A percentile compares a stretch with the other conserved stretches of the same genome.
These are phyloP conservation scores for Oppia nitens DNA, from an alignment of 1,140 invertebrate genomes.

Conservation along the genomic window DNA sequence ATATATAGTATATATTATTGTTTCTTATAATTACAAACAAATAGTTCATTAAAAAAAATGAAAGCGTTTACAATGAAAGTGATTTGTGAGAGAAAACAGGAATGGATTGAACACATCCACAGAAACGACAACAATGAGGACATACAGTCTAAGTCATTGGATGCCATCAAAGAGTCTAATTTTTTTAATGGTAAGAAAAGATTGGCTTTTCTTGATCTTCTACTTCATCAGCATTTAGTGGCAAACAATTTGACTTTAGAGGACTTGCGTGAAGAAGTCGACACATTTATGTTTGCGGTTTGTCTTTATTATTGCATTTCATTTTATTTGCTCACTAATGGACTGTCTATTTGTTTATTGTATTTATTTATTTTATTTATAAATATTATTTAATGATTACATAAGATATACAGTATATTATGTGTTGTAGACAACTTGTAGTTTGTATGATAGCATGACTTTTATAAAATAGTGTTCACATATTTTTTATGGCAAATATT, in stretches of 20 bases:
- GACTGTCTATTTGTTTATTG: too few species aligned
- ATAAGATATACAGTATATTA: too few species aligned
- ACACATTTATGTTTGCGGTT: constrained; percentile 51
- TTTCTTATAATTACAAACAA: too few species aligned
- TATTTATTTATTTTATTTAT: too few species aligned
- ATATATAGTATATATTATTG: neutral
- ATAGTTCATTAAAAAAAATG: constrained; percentile 13
- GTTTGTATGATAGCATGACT: too few species aligned
- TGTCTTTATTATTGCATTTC: neutral
- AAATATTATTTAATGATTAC: too few species aligned
- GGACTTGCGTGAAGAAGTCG: constrained; percentile 60
- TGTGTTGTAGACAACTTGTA: too few species aligned
- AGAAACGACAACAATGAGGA: neutral
- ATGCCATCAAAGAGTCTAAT: constrained; percentile 31
- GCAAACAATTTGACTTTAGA: constrained; percentile 36
- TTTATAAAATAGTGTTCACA: too few species aligned
- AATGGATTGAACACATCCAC: constrained; percentile 8
- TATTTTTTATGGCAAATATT: too few species aligned
- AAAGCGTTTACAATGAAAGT: constrained; percentile 18
- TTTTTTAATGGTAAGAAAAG: constrained; percentile 39
- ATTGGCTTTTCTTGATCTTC: constrained; percentile 17
- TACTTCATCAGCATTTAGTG: constrained; percentile 36
- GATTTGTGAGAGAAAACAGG: constrained; percentile 14
- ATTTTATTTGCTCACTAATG: too few species aligned
- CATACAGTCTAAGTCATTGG: neutral